Conservation (phyloP, 2,888 invertebrate species). For the Galerucella pusilla region DNA sequence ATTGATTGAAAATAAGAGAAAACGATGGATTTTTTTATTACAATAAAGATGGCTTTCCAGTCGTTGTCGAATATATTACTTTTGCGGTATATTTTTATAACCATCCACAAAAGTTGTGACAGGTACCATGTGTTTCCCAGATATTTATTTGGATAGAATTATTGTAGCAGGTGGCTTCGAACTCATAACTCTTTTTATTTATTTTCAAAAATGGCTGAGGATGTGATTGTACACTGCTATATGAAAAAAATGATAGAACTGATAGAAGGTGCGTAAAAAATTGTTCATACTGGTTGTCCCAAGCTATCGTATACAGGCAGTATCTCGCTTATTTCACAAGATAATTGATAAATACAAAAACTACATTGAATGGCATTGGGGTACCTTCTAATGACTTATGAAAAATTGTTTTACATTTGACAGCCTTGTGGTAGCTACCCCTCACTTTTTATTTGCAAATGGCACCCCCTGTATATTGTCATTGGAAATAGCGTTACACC, state of each 20-base stretch:
- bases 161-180: constrained; percentile 16
- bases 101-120: constrained; percentile 27
- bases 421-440: too few species aligned
- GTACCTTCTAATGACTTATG: too few species aligned
- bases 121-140: constrained; percentile 29
- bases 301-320: too few species aligned
- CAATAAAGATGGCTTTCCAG: constrained; percentile 2
- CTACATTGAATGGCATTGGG: too few species aligned
- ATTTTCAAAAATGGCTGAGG: constrained; percentile 2
- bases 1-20: constrained; percentile 10
- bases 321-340: too few species aligned
- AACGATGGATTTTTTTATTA: background rate
- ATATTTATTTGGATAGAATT: constrained; percentile 18
- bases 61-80: background rate
- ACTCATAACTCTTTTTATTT: constrained; percentile 15
- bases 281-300: too few species aligned
- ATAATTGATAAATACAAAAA: too few species aligned
- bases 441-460: too few species aligned
- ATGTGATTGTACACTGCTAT: background rate
- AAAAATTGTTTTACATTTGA: too few species aligned
- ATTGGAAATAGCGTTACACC: too few species aligned
- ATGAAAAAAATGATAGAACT: background rate
- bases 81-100: constrained; percentile 10
- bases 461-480: too few species aligned
- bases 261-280: too few species aligned